Percentiles rank a stretch among this genome's conserved stretches.
Conservation (phyloP, 1,140 invertebrate genomes). For the Plutomurus gul region DNA sequence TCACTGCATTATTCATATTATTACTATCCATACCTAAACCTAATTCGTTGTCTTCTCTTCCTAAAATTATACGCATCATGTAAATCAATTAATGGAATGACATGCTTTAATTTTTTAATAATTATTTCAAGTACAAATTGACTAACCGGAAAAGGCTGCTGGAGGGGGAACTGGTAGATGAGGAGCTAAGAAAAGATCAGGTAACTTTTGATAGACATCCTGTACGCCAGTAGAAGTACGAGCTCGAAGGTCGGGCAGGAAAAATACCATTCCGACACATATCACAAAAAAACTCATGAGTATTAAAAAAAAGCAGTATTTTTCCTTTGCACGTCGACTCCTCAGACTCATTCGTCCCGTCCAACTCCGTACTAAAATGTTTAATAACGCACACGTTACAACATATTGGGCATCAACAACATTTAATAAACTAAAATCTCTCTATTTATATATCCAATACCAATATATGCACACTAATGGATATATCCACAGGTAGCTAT, state of each 20-base stretch:
- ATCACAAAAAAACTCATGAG: slow-evolving; percentile 52
- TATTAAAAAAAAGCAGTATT: slow-evolving; percentile 52
- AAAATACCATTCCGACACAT: slow-evolving; percentile 53
- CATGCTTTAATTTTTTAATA: not conserved
- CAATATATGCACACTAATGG: no score
- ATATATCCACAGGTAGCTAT: not conserved
- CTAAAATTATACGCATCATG: not conserved
- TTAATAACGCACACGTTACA: not conserved
- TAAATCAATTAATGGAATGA: not conserved
- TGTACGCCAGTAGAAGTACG: slow-evolving; percentile 48
- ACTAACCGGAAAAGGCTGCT: not conserved
- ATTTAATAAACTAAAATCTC: not conserved
- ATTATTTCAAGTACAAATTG: not conserved
- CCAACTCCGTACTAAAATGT: not conserved
- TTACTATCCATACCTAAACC: not conserved
- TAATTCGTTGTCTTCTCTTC: not conserved
- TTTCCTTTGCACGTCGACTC: slow-evolving; percentile 47
- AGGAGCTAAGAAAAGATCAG: slow-evolving; percentile 52
- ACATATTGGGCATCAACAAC: not conserved
- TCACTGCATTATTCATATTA: not conserved
- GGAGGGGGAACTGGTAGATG: slow-evolving; percentile 38
- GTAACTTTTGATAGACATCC: slow-evolving; percentile 52
- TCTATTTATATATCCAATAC: no score
- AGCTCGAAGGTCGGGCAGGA: slow-evolving; percentile 51
- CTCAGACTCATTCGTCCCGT: slow-evolving; percentile 46